These are phyloP conservation scores for Sesamia inferens DNA, from an alignment of 2,888 invertebrate genomes.

Conservation along the genomic window DNA sequence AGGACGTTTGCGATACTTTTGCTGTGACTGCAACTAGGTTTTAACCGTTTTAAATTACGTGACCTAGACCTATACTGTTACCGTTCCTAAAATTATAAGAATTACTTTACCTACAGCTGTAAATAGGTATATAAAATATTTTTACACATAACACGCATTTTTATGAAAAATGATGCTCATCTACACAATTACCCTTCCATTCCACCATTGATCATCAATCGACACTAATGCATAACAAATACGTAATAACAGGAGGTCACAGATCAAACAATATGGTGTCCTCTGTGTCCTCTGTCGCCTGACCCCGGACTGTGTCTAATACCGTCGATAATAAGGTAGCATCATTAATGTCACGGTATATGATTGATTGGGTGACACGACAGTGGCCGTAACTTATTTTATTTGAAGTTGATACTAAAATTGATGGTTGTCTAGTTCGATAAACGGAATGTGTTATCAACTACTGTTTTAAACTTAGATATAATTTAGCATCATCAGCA, in stretches of 20 bases:
- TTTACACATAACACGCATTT: background rate
- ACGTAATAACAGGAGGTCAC: constrained; percentile 44
- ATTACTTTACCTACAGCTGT: no score
- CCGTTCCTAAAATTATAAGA: no score
- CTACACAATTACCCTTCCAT: background rate
- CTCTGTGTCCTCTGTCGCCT: background rate
- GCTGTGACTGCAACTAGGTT: no score
- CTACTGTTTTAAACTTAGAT: no score
- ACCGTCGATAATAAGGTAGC: constrained; percentile 40
- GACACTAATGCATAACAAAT: constrained; percentile 50
- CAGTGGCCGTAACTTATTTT: background rate
- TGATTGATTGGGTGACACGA: constrained; percentile 45
- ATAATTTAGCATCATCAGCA: no score
- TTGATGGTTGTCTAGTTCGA: background rate
- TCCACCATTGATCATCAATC: constrained; percentile 22
- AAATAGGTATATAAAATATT: background rate
- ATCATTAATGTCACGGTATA: constrained; percentile 31
- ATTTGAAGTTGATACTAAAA: background rate
- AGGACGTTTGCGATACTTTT: no score
- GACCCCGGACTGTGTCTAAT: constrained; percentile 26
- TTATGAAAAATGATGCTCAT: background rate
- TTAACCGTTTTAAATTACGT: no score
- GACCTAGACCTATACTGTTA: no score
- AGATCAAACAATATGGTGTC: constrained; percentile 28
- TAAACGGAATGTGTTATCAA: background rate